These are phyloP conservation scores for Anoplophora glabripennis DNA, from an alignment of 1,140 invertebrate genomes.

Conservation along the genomic window DNA sequence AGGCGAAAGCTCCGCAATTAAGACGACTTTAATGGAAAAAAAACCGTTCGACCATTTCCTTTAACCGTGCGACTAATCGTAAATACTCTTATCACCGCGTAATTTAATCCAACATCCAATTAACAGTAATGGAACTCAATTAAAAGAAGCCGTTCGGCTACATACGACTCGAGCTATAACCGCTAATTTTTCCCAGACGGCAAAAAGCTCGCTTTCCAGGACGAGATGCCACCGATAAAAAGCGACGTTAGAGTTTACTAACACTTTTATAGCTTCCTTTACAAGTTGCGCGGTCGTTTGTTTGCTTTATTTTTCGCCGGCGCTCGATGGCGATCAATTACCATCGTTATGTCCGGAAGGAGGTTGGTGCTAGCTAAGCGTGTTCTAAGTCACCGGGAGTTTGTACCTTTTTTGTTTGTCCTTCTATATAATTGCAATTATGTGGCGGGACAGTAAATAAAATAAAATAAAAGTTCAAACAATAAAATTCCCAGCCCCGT, in stretches of 20 bases:
- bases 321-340: no score
- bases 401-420: no score
- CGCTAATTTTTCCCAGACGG: slow-evolving; percentile 12
- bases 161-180: slow-evolving; percentile 4
- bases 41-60: no score
- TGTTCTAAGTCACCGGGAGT: no score
- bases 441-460: no score
- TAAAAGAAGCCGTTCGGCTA: slow-evolving; percentile 6
- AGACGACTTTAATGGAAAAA: no score
- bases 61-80: not conserved
- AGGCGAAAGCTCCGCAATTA: no score
- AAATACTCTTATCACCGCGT: slow-evolving; percentile 5
- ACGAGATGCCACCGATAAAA: slow-evolving; percentile 6
- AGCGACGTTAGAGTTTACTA: slow-evolving; percentile 6
- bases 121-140: slow-evolving; percentile 8
- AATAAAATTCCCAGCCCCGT: no score
- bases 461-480: no score
- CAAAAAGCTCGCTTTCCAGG: slow-evolving; percentile 7
- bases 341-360: no score
- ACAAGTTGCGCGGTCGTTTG: slow-evolving; percentile 11
- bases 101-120: slow-evolving; percentile 9
- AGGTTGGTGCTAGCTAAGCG: no score
- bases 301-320: not conserved
- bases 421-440: no score
- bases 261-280: slow-evolving; percentile 19